Base-by-base conservation (phyloP, 1,140 invertebrate species). In the Teleogryllus occipitalis region DNA sequence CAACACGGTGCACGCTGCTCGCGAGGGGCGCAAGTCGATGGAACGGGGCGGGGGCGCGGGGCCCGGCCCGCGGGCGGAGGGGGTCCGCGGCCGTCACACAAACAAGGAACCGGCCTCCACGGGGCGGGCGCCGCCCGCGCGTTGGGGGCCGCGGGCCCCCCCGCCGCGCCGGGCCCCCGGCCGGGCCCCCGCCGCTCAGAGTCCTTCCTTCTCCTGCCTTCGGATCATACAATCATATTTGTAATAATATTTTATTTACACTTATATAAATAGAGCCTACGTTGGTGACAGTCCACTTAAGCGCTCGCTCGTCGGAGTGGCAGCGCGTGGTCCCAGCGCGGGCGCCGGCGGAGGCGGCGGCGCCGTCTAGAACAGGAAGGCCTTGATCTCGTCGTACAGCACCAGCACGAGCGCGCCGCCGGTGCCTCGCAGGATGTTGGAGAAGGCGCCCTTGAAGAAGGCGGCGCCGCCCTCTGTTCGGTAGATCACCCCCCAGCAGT, bases 391-490 rank as follows among this genome's bases (percentile, higher is more conserved):
- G 83, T 94, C 93, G 83, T 94, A 94, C 81, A 94, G 87, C 81
- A 94, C 93, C 54, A 94, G 88, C 80, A 94, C 93, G 48, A 94
- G 89, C 80, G 93, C 93, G 84, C 92, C 92, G 85, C 93, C 93
- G 79, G 93, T 93, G 85, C 93, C 93, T 86, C 93, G 89, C 80
- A 94, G 89, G 75, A 94, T 88, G 85, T 95, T 95, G 77, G 92
- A 93, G 87, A 94, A 93, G 14, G 93, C 93, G 76, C 93, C 93
- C 87, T 94, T 94, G 90, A 94, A 94, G 91, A 94, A 94, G 79
- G 93, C 93, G 73, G 78, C 84, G 7, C 83, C 80, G 84, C 93
- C 93, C 85, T 94, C 93, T 21, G 86, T 82, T 82, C 88, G 90
- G 82, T 86, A 87, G 83, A 94, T 92, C 77, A 91, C 93, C 10